Evolutionary conservation across 2,797 vertebrate species (phyloP).

Genomic region (Poliocrania exsul): DNA sequence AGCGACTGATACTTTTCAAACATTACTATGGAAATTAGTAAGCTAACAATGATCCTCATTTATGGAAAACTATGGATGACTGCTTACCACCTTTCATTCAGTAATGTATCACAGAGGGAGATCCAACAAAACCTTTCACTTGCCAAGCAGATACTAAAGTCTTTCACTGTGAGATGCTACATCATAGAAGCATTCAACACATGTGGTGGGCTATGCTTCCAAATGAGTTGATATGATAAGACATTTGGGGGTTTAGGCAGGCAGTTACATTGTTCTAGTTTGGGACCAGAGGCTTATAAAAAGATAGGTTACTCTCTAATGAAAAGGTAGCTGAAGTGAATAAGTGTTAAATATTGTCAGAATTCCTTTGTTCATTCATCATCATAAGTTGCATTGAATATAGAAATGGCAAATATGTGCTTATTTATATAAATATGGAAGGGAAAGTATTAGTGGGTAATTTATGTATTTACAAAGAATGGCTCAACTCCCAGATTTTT

Average conservation of each 20-base stretch:
- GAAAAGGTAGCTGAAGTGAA: background rate
- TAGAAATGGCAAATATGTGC: background rate
- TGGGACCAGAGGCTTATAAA: background rate
- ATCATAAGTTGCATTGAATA: background rate
- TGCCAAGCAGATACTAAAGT: background rate
- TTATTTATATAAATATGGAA: background rate
- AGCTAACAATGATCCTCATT: background rate
- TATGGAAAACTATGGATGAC: background rate
- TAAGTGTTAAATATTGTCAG: background rate
- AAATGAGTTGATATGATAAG: background rate
- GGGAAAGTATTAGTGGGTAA: background rate
- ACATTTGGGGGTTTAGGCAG: background rate
- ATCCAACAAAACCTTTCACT: background rate
- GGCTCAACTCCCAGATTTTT: background rate
- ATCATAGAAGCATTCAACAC: background rate
- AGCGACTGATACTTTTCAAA: background rate
- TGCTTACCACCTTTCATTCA: background rate
- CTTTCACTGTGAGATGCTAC: background rate
- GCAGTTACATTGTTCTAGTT: background rate
- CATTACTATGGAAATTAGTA: background rate
- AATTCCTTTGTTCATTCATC: background rate
- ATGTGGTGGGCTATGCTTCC: background rate
- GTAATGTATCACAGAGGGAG: background rate
- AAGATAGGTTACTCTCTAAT: background rate
- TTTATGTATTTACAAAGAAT: background rate